Evolutionary conservation across 92 coral and sea anemone species (phyloP), one percentile per base, ranked within the genome.

Genomic region (Bergia puertoricense): DNA sequence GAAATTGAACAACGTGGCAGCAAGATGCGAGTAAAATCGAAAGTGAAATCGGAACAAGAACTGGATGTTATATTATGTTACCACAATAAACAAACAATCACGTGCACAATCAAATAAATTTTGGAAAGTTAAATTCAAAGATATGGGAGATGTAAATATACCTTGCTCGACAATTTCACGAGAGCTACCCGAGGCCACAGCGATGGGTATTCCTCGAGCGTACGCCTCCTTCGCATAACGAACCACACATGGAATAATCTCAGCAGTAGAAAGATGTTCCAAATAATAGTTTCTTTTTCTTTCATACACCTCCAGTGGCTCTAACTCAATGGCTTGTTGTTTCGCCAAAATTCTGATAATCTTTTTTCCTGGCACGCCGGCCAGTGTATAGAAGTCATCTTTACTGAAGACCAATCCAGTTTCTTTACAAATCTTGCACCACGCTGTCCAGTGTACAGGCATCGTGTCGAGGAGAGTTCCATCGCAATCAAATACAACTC

Each of bases 151-250:
- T 68, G 5, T 73, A 6, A 43, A 77, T 39, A 9, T 95, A 96
- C 99, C 99, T 96, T 91, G 89, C 76, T 93, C 96, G 20, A 97
- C 99, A 87, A 91, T 96, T 59, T 89, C 51, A n/a, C 95, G 93
- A 45, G 99, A 97, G 78, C 99, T 97, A 22, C 99, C 99, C 74
- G 98, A 95, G 37, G 99, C 99, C 36, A 97, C 98, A 0, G 98
- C 99, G 18, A 92, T 88, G 38, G 95, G 98, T 51, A 97, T 85
- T 54, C 97, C 98, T 76, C 88, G 80, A 8, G 85, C 80, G 45
- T 86, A 81, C 8, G 98, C 99, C 76, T 97, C 98, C 76, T 93
- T 85, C 3, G 96, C 98, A 86, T 90, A 95, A 36, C 89, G 85
- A 23, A 95, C 92, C 56, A 97, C 99, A 79, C 99, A 97, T 43